Percentiles rank a stretch among this genome's conserved stretches.
Conservation (phyloP, 2,113 vertebrate genomes). For the Mola mola region DNA sequence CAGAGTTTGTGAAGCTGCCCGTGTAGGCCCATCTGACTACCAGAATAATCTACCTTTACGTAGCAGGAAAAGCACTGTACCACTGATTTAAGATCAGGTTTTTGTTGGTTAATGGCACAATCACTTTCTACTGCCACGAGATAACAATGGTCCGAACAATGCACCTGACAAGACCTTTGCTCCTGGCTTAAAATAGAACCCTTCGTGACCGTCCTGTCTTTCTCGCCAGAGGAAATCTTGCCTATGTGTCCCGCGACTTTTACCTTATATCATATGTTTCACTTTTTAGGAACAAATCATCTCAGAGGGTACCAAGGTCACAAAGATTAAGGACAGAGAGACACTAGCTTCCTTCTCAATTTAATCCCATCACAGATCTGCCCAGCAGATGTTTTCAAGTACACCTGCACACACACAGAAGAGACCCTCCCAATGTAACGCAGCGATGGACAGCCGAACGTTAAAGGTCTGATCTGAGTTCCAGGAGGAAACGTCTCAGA, state of each 20-base stretch:
- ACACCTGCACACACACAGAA: slow-evolving; percentile 12
- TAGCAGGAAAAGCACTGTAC: no score
- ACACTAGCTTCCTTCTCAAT: slow-evolving; percentile 13
- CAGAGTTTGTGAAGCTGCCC: background rate
- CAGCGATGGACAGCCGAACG: slow-evolving; percentile 7
- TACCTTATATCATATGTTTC: background rate
- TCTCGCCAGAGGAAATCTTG: background rate
- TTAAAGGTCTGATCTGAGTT: slow-evolving; percentile 48
- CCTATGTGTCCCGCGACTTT: background rate
- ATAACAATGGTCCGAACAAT: background rate
- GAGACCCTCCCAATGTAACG: background rate
- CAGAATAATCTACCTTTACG: no score
- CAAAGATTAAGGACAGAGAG: slow-evolving; percentile 14
- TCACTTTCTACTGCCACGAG: background rate
- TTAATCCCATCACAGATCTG: slow-evolving; percentile 35
- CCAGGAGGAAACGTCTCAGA: slow-evolving; percentile 56
- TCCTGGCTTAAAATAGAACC: background rate
- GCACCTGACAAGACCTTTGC: background rate
- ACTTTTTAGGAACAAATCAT: background rate
- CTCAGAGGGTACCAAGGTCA: slow-evolving; percentile 10
- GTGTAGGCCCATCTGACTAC: background rate
- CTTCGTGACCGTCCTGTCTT: background rate
- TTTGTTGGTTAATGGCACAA: background rate
- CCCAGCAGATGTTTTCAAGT: slow-evolving; percentile 41
- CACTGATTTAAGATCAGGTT: background rate